Evolutionary conservation across 2,797 vertebrate genomes (phyloP), one percentile per base, ranked within the genome.

Genomic region (Paguma larvata): DNA sequence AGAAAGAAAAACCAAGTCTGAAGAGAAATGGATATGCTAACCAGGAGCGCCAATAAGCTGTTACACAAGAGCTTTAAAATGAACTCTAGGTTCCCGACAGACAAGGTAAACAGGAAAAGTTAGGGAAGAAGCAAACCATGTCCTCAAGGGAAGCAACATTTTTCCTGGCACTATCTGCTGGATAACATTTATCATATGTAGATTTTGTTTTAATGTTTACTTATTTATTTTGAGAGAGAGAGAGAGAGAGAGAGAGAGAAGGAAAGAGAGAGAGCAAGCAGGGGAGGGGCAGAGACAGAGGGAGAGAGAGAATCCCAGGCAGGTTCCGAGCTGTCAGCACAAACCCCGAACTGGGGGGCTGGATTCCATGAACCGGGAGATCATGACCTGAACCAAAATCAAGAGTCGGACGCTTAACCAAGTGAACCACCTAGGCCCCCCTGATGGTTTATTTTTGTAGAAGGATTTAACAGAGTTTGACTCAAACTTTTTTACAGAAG

Each of bases 1-100:
- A 73, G 21, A 25, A 38, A 72, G 89, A 48, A 91, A 70, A 88
- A 34, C 21, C 13, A 77, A 44, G 34, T n/a, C 23, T 48, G 27
- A 80, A 53, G 70, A 84, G 19, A 92, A 94, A 46, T 48, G 30
- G 48, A 25, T 75, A 48, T 1, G 10, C 5, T 72, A 84, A 25
- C 6, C 23, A 46, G 18, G 82, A 63, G 41, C 63, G 46, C 27
- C 63, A 46, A 6, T 21, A 56, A 5, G 16, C 73, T 41, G 25
- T 48, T 34, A 59, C 7, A 73, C 48, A 85, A 32, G 46, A 92
- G 27, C 21, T 67, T 79, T 48, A 51, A 21, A n/a, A 15, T 23
- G 70, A 89, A 59, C 80, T 30, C 46, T 48, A 92, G 79, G 27
- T 95, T 85, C 80, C 63, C 62, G 80, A 85, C 30, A 75, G 73